Conservation (phyloP, 2,797 vertebrate species). For the Danio aesculapii region DNA sequence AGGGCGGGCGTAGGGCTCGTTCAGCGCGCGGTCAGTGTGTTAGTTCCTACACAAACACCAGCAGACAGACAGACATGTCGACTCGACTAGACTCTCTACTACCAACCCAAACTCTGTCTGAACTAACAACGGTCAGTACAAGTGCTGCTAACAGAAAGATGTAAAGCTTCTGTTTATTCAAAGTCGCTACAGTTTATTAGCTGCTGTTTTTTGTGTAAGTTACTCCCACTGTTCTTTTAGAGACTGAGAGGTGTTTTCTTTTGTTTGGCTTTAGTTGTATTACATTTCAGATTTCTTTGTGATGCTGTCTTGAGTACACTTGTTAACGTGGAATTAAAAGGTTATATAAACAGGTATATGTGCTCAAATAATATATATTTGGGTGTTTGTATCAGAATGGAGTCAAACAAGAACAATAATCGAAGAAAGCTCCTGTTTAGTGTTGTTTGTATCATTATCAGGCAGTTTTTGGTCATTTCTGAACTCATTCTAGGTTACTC, state of each 20-base stretch:
- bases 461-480: background rate
- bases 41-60: constrained; percentile 52
- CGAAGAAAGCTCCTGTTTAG: background rate
- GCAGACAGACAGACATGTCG: constrained; percentile 46
- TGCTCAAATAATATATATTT: background rate
- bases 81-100: background rate
- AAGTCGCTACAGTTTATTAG: background rate
- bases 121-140: background rate
- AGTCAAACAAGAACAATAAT: background rate
- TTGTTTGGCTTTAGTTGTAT: constrained; percentile 5
- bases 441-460: background rate
- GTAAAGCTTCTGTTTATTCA: background rate
- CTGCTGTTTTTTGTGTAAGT: background rate
- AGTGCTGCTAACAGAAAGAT: background rate
- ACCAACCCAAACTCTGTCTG: constrained; percentile 2
- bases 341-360: background rate
- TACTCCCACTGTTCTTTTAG: background rate
- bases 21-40: constrained; percentile 25
- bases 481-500: background rate
- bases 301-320: background rate
- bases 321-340: background rate
- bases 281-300: background rate
- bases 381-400: background rate
- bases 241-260: background rate
- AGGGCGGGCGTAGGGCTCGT: background rate